Evolutionary conservation across 2,888 invertebrate species (phyloP).

Genomic region (Eurytoma adleriae): DNA sequence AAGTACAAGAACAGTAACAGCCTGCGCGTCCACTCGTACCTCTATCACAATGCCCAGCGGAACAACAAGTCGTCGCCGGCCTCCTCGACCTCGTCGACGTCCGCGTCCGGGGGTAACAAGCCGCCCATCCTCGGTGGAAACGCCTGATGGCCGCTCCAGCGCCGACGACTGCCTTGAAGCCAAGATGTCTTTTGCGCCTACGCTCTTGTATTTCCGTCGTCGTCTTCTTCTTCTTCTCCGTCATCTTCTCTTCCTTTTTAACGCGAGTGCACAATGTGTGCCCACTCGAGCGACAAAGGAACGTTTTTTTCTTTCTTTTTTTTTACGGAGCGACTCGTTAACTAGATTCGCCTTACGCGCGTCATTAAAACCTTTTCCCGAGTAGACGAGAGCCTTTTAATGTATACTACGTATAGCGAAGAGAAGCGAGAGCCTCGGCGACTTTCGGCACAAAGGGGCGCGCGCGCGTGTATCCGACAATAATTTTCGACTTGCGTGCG

Average conservation of each 20-base stretch:
- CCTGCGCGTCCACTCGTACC: slow-evolving; percentile 74
- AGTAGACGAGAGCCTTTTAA: slow-evolving; percentile 43
- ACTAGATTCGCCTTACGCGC: slow-evolving; percentile 40
- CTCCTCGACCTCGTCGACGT: slow-evolving; percentile 38
- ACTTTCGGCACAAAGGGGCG: slow-evolving; percentile 22
- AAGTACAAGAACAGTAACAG: slow-evolving; percentile 75
- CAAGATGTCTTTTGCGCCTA: slow-evolving; percentile 2
- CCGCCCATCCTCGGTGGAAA: slow-evolving; percentile 51
- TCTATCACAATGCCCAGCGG: slow-evolving; percentile 73
- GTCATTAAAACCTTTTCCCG: slow-evolving; percentile 39
- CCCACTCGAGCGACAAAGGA: slow-evolving; percentile 6
- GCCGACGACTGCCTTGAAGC: slow-evolving; percentile 20
- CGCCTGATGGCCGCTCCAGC: slow-evolving; percentile 44
- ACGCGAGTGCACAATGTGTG: slow-evolving; percentile 14
- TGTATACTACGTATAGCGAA: background rate
- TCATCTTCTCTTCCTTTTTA: slow-evolving; percentile 8
- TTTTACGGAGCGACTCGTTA: slow-evolving; percentile 28
- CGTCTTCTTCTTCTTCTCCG: slow-evolving; percentile 8
- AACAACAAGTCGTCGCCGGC: slow-evolving; percentile 62
- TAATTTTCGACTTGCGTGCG: slow-evolving; percentile 50
- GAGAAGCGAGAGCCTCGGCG: slow-evolving; percentile 31
- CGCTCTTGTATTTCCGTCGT: background rate
- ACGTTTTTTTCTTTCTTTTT: background rate
- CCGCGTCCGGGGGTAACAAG: slow-evolving; percentile 21
- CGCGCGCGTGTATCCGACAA: slow-evolving; percentile 39